Evolutionary conservation across 2,888 invertebrate species (phyloP).

Genomic region (Nemotelus pantherinus): DNA sequence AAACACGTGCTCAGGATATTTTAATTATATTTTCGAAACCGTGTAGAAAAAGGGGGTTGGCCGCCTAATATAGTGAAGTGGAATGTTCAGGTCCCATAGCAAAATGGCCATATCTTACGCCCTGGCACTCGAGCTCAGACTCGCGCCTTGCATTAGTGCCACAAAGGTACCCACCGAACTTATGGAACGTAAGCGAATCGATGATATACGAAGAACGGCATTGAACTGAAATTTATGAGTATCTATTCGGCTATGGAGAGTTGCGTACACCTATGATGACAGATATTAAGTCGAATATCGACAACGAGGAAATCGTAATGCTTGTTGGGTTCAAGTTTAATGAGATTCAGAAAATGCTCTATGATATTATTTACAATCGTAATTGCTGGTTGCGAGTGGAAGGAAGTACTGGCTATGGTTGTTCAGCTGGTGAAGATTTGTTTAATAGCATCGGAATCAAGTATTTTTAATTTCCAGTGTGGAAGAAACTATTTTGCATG

Average conservation of each 20-base stretch:
- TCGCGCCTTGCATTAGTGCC: not conserved
- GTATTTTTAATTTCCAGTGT: too few species aligned
- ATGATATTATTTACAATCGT: not conserved
- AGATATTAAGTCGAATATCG: constrained; percentile 19
- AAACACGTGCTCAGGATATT: constrained; percentile 50
- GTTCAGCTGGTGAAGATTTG: too few species aligned
- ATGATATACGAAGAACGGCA: constrained; percentile 23
- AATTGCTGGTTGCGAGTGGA: too few species aligned
- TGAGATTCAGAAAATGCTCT: constrained; percentile 39
- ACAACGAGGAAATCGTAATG: not conserved
- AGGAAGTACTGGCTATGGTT: too few species aligned
- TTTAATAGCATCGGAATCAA: too few species aligned
- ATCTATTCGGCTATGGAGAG: constrained; percentile 5
- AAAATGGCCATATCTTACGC: not conserved
- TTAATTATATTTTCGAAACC: constrained; percentile 48
- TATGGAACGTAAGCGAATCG: not conserved
- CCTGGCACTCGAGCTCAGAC: not conserved
- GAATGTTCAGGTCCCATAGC: not conserved
- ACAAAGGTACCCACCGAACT: not conserved
- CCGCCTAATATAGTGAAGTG: not conserved
- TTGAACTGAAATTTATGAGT: constrained; percentile 2
- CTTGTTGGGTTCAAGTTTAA: constrained; percentile 32
- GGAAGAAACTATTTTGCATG: too few species aligned
- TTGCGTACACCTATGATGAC: constrained; percentile 36
- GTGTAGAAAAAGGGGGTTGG: constrained; percentile 27